Base-by-base conservation (phyloP, 2,797 vertebrate genomes). In the Arrhamphus sclerolepis region DNA sequence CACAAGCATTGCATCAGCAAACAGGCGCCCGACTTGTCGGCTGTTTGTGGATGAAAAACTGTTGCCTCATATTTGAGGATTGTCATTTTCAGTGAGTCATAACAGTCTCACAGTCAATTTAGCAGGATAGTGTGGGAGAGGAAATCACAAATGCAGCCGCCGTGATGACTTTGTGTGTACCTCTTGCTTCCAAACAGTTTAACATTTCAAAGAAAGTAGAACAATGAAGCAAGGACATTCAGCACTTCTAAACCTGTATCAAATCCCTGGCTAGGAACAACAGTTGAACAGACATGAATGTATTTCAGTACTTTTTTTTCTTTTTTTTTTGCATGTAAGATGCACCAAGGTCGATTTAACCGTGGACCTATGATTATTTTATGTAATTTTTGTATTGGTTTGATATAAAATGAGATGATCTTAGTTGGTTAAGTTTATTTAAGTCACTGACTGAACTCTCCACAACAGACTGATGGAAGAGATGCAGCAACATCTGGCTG, bases 91-190 rank as follows among this genome's bases (percentile, higher is more conserved):
- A 65, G 41, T 26, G 43, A 78, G 48, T 81, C 84, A 47, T 70
- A 78, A 75, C 46, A 40, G 67, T 72, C 77, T 77, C 79, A 80
- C 22, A 73, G 70, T 78, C 75, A 83, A 79, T 75, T 86, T 79
- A 77, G 65, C 77, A 46, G 56, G 64, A 66, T 43, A 39, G 75
- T 57, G 77, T 76, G 75, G 72, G 72, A 66, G 83, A 75, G 66
- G 46, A 70, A 68, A 71, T 58, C 7, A 10, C 56, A 39, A 61
- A 73, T 56, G 55, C 72, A 73, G 76, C 77, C 81, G 78, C 72
- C 57, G 49, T 61, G 53, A 56, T 42, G 63, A 56, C 52, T 68
- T 64, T 67, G 56, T 48, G 61, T 49, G 46, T 11, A 44, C 40
- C 56, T 56, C 22, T 73, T 67, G 72, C 48, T 70, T 65, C 59